These are phyloP conservation scores for Porites lutea DNA, from an alignment of 64 coral and sea anemone genomes.

Conservation along the genomic window DNA sequence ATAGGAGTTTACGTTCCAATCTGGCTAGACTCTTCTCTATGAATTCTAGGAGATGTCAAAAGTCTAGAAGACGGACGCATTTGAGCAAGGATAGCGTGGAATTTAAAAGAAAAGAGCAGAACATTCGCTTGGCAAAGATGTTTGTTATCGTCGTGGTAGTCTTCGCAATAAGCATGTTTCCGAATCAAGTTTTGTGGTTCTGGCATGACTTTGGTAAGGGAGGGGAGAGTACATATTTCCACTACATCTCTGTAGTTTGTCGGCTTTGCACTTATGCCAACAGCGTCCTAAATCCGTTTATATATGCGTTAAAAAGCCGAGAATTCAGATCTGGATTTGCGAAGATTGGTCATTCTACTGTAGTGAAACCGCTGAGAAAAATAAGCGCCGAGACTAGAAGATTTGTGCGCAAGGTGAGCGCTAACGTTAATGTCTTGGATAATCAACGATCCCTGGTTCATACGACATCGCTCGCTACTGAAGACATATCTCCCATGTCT, in stretches of 20 bases:
- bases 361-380: neutral
- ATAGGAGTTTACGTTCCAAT: constrained; percentile 29
- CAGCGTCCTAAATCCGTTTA: constrained; percentile 84
- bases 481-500: neutral
- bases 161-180: constrained; percentile 87
- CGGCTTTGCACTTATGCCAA: constrained; percentile 90
- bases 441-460: neutral
- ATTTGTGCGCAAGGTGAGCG: neutral
- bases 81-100: neutral
- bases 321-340: constrained; percentile 65
- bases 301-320: constrained; percentile 76
- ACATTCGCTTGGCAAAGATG: constrained; percentile 80
- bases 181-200: constrained; percentile 88
- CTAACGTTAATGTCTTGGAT: neutral
- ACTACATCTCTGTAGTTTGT: constrained; percentile 60
- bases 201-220: constrained; percentile 79
- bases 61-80: neutral
- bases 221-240: constrained; percentile 18
- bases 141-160: constrained; percentile 82
- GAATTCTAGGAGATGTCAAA: neutral
- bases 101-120: constrained; percentile 24
- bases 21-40: neutral
- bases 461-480: neutral
- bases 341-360: neutral
- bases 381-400: neutral